phyloP scores from a whole-genome alignment of 1,140 invertebrate genomes.

The Brachionus plicatilis region DNA sequence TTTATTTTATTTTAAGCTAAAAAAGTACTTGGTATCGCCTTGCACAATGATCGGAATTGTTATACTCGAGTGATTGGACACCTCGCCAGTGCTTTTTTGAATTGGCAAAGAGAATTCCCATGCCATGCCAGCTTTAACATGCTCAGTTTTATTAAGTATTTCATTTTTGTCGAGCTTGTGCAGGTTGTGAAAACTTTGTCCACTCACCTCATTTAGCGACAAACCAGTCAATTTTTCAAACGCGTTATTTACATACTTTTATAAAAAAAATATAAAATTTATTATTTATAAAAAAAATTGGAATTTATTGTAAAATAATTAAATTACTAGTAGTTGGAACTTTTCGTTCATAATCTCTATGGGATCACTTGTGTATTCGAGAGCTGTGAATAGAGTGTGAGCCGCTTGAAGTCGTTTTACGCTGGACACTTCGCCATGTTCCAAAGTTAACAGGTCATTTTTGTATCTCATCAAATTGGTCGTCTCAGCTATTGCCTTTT shows the following conservation, averaged over 20 bases:
- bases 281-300: neutral
- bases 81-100: neutral
- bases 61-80: neutral
- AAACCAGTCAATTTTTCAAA: conserved; percentile 71
- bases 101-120: neutral
- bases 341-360: conserved; percentile 78
- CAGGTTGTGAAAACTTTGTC: conserved; percentile 63
- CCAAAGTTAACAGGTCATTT: conserved; percentile 68
- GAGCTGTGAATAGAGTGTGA: conserved; percentile 72
- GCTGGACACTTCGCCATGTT: conserved; percentile 64
- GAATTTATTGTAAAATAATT: neutral
- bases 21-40: conserved; percentile 27
- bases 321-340: conserved; percentile 71
- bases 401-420: conserved; percentile 60
- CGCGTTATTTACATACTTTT: conserved; percentile 72
- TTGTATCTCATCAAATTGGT: conserved; percentile 64
- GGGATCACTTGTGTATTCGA: conserved; percentile 75
- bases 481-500: conserved; percentile 67
- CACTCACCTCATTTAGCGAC: conserved; percentile 68
- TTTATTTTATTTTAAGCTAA: conserved; percentile 3
- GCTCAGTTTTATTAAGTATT: conserved; percentile 13
- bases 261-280: conserved; percentile 43
- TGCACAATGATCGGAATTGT: conserved; percentile 39
- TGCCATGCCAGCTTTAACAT: neutral
- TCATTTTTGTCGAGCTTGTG: conserved; percentile 53